Base-by-base conservation (phyloP, 2,113 vertebrate species). In the Ornithorhynchus anatinus region DNA sequence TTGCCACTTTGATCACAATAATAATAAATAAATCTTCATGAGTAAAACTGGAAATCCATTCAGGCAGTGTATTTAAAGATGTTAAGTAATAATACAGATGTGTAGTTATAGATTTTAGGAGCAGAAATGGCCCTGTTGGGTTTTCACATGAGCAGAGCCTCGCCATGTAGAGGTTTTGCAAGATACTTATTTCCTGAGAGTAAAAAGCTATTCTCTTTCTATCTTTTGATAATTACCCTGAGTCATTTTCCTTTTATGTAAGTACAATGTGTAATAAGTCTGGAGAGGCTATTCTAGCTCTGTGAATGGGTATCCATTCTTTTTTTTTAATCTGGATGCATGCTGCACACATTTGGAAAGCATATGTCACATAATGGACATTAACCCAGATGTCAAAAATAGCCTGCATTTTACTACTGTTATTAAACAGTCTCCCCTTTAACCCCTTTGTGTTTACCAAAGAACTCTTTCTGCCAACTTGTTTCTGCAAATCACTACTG, bases 331-430 rank as follows among this genome's bases (percentile, higher is more conserved):
- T 88, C 89, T 89, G 88, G 79, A 88, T 86, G 84, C 89, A 87
- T 83, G 84, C 76, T 85, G 89, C 84, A 86, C 92, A 94, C 95
- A 96, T 94, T 95, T 95, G 94, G 90, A 86, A 90, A 93, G 84
- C 95, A 94, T 92, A 94, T 95, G 95, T 92, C 89, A 81, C 58
- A 56, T 85, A 89, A 90, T 92, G 90, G 90, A 92, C 91, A 90
- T 92, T 90, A 93, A 89, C 91, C 89, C 92, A 94, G 90, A 93
- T 93, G 94, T 95, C 92, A 94, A 91, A 93, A 93, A 92, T 92
- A 92, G 91, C 89, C 73, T 92, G 85, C 80, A 33, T 93, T 95
- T 94, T 92, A 94, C 91, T 93, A 88, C 91, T 92, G 91, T 94
- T 94, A 94, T 94, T 94, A 94, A 94, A 91, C 91, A 93, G 89